Conservation (phyloP, 2,797 vertebrate genomes). For the Podarcis siculus region DNA sequence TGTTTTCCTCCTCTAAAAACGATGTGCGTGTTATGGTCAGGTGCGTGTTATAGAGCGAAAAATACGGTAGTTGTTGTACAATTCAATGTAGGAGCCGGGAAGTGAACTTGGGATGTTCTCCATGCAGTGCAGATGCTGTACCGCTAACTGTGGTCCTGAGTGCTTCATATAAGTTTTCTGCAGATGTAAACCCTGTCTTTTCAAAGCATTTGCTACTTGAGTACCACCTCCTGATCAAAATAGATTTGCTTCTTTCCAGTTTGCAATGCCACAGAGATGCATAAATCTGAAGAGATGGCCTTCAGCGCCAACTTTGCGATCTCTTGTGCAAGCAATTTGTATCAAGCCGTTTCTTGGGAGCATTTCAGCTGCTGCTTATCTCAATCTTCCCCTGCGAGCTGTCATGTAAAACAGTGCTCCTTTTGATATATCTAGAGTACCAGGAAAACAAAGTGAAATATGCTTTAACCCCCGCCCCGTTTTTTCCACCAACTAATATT, state of each 20-base stretch:
- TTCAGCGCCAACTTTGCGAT: constrained; percentile 39
- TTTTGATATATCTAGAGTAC: neutral
- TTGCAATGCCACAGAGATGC: neutral
- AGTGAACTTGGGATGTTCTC: too few relatives aligned
- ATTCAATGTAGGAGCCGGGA: too few relatives aligned
- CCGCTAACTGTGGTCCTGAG: too few relatives aligned
- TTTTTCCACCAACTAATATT: constrained; percentile 28
- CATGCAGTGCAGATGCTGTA: too few relatives aligned
- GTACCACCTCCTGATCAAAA: neutral
- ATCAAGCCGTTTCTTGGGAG: constrained; percentile 56
- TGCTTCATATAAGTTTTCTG: neutral
- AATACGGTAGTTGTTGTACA: too few relatives aligned
- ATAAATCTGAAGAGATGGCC: constrained; percentile 47
- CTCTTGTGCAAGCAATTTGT: constrained; percentile 61
- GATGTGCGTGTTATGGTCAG: too few relatives aligned
- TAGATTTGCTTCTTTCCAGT: neutral
- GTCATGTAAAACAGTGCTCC: constrained; percentile 39
- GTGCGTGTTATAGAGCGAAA: too few relatives aligned
- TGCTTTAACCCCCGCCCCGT: constrained; percentile 56
- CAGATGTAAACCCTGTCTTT: neutral
- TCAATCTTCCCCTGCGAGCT: constrained; percentile 33
- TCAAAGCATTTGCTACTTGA: neutral
- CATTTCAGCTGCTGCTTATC: constrained; percentile 43
- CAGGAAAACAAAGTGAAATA: constrained; percentile 34
- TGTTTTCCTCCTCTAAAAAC: too few relatives aligned